Evolutionary conservation across 2,888 invertebrate genomes (phyloP), one percentile per base, ranked within the genome.

Genomic region (Bellardia pandia): DNA sequence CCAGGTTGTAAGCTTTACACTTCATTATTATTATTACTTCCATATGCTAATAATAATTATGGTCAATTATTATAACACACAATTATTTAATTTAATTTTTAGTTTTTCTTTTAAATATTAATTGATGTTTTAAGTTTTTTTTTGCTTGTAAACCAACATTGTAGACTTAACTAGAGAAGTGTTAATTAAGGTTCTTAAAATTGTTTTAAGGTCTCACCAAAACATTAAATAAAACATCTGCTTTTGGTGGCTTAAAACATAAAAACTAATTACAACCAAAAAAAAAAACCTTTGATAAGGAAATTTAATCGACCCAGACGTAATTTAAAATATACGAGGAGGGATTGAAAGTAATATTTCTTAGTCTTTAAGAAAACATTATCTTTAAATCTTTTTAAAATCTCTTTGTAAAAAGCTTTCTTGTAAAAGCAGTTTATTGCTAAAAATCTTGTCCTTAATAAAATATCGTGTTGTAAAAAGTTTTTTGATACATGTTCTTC

Each of bases 111-210:
- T 16, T 45, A 45, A 45, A 51, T 6, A n/a, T 14, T 0, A n/a
- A 6, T 51, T 1, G 1, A n/a, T 6, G 3, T 11, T 58, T 9
- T 23, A 8, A 9, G 11, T 11, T 30, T 13, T 30, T 58, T 56
- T 6, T 1, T 56, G n/a, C n/a, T 56, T 23, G 4, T 23, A 9
- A 23, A 1, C 14, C 5, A 8, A 53, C 11, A 1, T 58, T 58
- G 23, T 16, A 53, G 16, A 11, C 30, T 58, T 0, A 30, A 30
- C 9, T 8, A 30, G 11, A 30, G 9, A 40, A 45, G 40, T 71
- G 23, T 40, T 56, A 53, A 71, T 71, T 56, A 51, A 37, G 16
- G 16, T 9, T 71, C 48, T 71, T 40, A 56, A 23, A 56, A 16
- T 16, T 23, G 23, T 40, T 71, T 71, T 23, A 56, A 51, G 6